Conservation (phyloP, 2,888 invertebrate genomes). For the Microchrysa polita region DNA sequence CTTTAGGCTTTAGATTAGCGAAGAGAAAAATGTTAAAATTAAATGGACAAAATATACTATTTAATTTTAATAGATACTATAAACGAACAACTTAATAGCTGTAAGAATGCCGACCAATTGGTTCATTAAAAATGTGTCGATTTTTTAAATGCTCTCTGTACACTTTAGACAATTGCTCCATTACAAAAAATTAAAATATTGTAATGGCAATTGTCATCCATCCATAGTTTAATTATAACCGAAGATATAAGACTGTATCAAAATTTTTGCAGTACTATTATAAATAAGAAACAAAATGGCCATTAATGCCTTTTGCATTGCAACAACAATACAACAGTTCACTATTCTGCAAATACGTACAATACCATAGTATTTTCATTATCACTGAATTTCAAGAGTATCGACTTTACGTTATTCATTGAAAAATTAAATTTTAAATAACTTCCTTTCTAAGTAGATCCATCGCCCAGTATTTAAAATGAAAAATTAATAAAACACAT, state of each 20-base stretch:
- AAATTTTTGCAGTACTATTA: slow-evolving; percentile 23
- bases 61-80: slow-evolving; percentile 16
- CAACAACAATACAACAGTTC: too few species aligned
- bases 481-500: too few species aligned
- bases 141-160: not conserved
- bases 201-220: not conserved
- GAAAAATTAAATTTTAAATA: too few species aligned
- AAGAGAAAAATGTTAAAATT: not conserved
- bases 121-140: not conserved
- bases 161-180: not conserved
- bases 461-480: too few species aligned
- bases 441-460: too few species aligned
- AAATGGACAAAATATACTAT: not conserved
- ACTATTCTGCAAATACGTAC: too few species aligned
- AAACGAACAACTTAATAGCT: slow-evolving; percentile 17
- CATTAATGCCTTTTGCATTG: not conserved
- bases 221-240: not conserved
- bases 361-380: too few species aligned
- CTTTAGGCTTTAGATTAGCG: not conserved
- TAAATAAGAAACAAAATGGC: not conserved
- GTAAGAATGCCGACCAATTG: not conserved
- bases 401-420: too few species aligned
- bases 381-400: too few species aligned
- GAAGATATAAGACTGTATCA: slow-evolving; percentile 31
- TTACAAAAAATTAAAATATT: not conserved